These are phyloP conservation scores for Babylonia areolata DNA, from an alignment of 1,140 invertebrate genomes.

Conservation along the genomic window DNA sequence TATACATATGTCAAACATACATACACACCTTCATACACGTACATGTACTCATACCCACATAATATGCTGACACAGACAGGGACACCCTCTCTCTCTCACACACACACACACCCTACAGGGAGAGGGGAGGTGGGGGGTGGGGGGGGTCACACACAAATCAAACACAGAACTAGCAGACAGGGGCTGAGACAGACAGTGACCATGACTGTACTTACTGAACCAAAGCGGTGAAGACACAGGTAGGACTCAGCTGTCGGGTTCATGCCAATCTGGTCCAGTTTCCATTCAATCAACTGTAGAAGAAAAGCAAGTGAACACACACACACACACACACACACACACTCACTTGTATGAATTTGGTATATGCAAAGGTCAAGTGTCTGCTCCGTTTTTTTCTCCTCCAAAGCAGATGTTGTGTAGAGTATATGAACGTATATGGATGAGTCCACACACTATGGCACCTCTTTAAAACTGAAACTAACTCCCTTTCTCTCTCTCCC, in stretches of 20 bases:
- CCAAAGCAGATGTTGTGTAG: too few species aligned
- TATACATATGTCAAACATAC: not conserved
- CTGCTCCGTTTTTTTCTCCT: too few species aligned
- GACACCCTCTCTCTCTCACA: not conserved
- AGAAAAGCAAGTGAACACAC: not conserved
- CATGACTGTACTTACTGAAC: constrained; percentile 80
- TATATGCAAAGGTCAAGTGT: too few species aligned
- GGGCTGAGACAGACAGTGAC: too few species aligned
- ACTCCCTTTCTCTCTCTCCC: too few species aligned
- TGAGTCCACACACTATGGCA: too few species aligned
- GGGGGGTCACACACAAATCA: not conserved
- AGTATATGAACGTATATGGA: too few species aligned
- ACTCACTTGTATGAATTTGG: not conserved
- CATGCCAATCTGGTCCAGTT: constrained; percentile 73
- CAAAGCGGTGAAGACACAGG: constrained; percentile 92
- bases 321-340: not conserved
- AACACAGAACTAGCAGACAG: not conserved
- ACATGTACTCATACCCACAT: not conserved
- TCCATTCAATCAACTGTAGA: constrained; percentile 73
- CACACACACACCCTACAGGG: constrained; percentile 6
- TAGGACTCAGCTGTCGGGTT: constrained; percentile 73
- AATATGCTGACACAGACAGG: not conserved
- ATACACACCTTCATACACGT: not conserved
- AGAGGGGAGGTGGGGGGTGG: too few species aligned
- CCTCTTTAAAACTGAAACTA: too few species aligned